Conservation (phyloP, 2,888 invertebrate species). For the Drosophila emarginata region DNA sequence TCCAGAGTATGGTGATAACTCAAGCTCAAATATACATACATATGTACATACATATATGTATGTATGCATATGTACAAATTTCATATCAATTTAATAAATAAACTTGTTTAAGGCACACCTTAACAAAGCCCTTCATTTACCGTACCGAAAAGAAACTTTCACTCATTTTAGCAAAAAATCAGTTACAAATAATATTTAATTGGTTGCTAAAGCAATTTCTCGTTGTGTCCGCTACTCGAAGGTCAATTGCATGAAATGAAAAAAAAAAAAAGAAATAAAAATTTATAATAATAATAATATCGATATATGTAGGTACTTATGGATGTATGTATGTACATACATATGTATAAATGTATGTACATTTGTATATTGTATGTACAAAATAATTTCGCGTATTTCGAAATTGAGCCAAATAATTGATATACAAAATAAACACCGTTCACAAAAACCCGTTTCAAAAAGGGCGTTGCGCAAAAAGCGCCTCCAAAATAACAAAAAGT, state of each 20-base stretch:
- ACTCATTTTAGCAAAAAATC: constrained; percentile 16
- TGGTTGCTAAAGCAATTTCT: constrained; percentile 49
- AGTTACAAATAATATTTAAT: constrained; percentile 1
- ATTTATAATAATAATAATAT: not conserved
- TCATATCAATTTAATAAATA: not conserved
- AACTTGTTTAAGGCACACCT: not conserved
- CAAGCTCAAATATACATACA: not conserved
- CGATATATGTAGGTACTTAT: constrained; percentile 44
- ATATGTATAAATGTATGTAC: not conserved
- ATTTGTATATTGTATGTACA: constrained; percentile 15
- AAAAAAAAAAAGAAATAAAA: not conserved
- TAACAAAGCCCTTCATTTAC: not conserved
- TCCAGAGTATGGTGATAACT: no score
- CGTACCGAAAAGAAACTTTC: constrained; percentile 46
- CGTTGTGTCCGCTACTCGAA: constrained; percentile 61
- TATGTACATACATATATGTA: not conserved
- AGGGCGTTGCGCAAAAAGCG: constrained; percentile 69
- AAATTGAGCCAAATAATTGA: constrained; percentile 65
- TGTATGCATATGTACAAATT: not conserved
- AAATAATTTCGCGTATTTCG: constrained; percentile 43
- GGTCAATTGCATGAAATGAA: constrained; percentile 62
- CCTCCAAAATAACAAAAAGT: constrained; percentile 10
- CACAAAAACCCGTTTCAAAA: constrained; percentile 69
- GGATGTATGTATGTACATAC: not conserved
- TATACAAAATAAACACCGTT: constrained; percentile 60